Evolutionary conservation across 2,113 vertebrate genomes (phyloP).

Genomic region (Petroica traversi): DNA sequence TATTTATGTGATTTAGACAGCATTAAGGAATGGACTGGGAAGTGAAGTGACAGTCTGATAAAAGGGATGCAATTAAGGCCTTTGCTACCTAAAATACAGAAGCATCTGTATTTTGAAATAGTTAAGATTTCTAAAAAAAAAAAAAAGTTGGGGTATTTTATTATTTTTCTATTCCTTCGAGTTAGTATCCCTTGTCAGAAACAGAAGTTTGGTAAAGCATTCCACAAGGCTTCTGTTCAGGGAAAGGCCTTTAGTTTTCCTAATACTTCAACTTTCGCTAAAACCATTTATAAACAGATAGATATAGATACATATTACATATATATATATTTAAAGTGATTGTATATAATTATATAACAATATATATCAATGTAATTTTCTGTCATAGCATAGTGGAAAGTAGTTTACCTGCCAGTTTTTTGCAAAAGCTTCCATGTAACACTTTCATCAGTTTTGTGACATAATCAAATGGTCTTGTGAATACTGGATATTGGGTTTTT

Average conservation of each 20-base stretch:
- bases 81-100: neutral
- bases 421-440: neutral
- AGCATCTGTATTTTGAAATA: neutral
- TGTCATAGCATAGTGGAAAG: neutral
- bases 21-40: neutral
- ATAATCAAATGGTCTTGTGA: neutral
- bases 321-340: neutral
- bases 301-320: fast-evolving
- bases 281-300: neutral
- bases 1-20: neutral
- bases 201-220: neutral
- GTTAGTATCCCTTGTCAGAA: neutral
- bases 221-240: neutral
- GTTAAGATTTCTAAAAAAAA: neutral
- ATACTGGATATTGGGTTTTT: neutral
- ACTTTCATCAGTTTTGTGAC: neutral
- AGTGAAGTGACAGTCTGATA: neutral
- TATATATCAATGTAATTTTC: neutral
- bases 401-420: neutral
- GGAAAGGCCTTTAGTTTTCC: neutral
- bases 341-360: neutral
- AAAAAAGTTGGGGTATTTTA: neutral
- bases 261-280: neutral
- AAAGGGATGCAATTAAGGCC: neutral
- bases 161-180: neutral